Conservation (phyloP, 2,888 invertebrate species). For the Lepidochitona cinerea region DNA sequence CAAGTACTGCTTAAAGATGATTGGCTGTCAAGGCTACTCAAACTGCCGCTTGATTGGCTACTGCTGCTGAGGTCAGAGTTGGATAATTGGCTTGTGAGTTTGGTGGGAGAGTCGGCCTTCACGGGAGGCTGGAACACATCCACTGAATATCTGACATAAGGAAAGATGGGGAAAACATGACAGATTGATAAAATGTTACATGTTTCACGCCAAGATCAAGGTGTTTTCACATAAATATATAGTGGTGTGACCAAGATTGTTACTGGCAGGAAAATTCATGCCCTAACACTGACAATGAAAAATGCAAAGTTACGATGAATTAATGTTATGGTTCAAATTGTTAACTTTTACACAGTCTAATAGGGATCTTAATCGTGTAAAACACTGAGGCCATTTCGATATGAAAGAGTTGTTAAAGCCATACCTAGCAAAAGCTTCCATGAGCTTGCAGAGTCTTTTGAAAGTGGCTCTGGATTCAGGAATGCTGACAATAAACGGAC, state of each 20-base stretch:
- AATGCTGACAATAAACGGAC: slow-evolving; percentile 72
- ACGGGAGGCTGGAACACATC: slow-evolving; percentile 71
- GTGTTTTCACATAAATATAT: no score
- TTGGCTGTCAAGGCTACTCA: slow-evolving; percentile 60
- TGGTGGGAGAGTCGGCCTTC: slow-evolving; percentile 38
- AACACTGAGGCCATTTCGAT: no score
- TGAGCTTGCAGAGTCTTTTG: slow-evolving; percentile 66
- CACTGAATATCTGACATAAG: slow-evolving; percentile 68
- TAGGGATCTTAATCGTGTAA: no score
- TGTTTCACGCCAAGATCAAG: no score
- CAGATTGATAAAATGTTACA: no score
- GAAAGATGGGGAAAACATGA: no score
- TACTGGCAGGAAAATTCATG: no score
- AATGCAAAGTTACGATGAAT: neutral
- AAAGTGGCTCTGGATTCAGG: slow-evolving; percentile 71
- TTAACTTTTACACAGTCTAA: no score
- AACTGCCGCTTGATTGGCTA: slow-evolving; percentile 61
- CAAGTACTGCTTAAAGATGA: slow-evolving; percentile 60
- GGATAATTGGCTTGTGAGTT: slow-evolving; percentile 40
- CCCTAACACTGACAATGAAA: neutral
- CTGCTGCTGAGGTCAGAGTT: slow-evolving; percentile 45
- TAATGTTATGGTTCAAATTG: no score
- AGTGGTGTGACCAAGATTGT: no score
- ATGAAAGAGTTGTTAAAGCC: no score
- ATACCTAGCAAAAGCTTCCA: slow-evolving; percentile 71